These are phyloP conservation scores for Petrocephalus zakoni DNA, from an alignment of 2,113 vertebrate genomes.

Conservation along the genomic window DNA sequence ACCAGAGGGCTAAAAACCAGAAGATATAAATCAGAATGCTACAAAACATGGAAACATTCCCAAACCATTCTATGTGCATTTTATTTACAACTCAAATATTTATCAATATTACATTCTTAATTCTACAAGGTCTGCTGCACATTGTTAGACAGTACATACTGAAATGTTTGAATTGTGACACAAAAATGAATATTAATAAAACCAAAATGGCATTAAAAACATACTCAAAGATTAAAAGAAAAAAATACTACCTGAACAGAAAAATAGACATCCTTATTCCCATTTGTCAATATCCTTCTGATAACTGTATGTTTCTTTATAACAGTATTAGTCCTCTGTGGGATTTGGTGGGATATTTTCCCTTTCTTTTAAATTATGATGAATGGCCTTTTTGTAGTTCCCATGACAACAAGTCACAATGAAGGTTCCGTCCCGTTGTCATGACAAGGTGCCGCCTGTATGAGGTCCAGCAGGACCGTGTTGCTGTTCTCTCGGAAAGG, in stretches of 20 bases:
- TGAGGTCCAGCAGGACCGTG: constrained; percentile 24
- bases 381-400: constrained; percentile 58
- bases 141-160: constrained; percentile 39
- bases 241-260: constrained; percentile 29
- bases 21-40: constrained; percentile 38
- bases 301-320: background rate
- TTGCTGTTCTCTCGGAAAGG: constrained; percentile 61
- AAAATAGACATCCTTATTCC: constrained; percentile 31
- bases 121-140: constrained; percentile 65
- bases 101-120: constrained; percentile 66
- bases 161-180: constrained; percentile 18
- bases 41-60: constrained; percentile 47
- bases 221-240: constrained; percentile 41
- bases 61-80: constrained; percentile 68
- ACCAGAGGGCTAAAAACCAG: constrained; percentile 14
- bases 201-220: constrained; percentile 37
- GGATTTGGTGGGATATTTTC: constrained; percentile 25
- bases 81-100: constrained; percentile 69
- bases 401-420: constrained; percentile 27
- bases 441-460: constrained; percentile 19
- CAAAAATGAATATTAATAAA: constrained; percentile 51
- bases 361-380: constrained; percentile 23
- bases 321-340: constrained; percentile 31
- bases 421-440: constrained; percentile 18
- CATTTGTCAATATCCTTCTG: constrained; percentile 26